These are phyloP conservation scores for Bufo gargarizans DNA, from an alignment of 2,113 vertebrate genomes.

Conservation along the genomic window DNA sequence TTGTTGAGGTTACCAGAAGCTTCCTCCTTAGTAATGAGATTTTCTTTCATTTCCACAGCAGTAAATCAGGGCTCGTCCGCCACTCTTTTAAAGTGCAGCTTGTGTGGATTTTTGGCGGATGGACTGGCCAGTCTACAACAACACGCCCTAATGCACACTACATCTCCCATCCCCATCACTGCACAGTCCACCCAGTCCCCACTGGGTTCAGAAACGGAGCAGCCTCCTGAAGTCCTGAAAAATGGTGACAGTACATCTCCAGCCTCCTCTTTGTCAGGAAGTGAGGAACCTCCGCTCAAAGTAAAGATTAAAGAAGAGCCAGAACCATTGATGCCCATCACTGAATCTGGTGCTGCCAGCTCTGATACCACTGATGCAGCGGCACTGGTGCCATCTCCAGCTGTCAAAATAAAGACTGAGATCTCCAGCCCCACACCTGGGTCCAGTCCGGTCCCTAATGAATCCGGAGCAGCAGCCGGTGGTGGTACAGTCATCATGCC, in stretches of 20 bases:
- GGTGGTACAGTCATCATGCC: constrained; percentile 84
- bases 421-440: constrained; percentile 87
- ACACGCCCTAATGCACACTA: constrained; percentile 79
- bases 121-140: constrained; percentile 81
- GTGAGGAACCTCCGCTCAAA: constrained; percentile 37
- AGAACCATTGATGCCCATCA: not conserved
- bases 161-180: constrained; percentile 63
- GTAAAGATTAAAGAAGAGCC: constrained; percentile 85
- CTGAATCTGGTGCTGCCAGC: constrained; percentile 54
- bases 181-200: constrained; percentile 64
- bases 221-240: constrained; percentile 62
- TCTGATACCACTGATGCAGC: constrained; percentile 67
- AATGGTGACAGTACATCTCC: constrained; percentile 73
- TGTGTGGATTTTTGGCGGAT: constrained; percentile 81
- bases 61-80: constrained; percentile 76
- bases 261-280: constrained; percentile 58
- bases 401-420: constrained; percentile 81
- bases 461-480: constrained; percentile 69
- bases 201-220: constrained; percentile 65
- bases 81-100: constrained; percentile 78
- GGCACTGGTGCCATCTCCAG: constrained; percentile 77
- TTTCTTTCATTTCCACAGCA: constrained; percentile 65
- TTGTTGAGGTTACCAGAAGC: too few relatives aligned
- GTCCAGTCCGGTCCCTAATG: constrained; percentile 85
- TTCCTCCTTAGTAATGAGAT: not conserved